Evolutionary conservation across 1,140 invertebrate genomes (phyloP).

Genomic region (Papilio dardanus): DNA sequence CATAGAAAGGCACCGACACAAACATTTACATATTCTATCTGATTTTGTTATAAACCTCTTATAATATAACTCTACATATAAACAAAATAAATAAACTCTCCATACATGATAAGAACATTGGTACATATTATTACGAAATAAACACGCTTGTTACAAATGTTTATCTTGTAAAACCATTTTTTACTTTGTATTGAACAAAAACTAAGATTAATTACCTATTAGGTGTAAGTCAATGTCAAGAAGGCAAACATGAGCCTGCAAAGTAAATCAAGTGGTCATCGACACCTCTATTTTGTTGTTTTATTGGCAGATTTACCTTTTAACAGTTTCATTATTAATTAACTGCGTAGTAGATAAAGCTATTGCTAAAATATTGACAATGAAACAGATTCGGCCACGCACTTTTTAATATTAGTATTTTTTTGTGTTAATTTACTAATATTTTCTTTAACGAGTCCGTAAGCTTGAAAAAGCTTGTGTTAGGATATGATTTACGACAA

Average conservation of each 20-base stretch:
- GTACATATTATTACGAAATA: too few relatives aligned
- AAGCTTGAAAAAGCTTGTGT: too few relatives aligned
- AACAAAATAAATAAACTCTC: too few relatives aligned
- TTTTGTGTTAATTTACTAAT: too few relatives aligned
- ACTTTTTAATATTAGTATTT: too few relatives aligned
- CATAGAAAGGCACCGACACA: too few relatives aligned
- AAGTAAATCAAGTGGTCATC: neutral
- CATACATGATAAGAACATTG: too few relatives aligned
- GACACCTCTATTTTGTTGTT: neutral
- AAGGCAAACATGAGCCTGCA: neutral
- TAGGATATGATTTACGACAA: too few relatives aligned
- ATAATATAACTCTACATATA: too few relatives aligned
- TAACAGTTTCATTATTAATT: neutral
- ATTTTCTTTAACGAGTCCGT: too few relatives aligned
- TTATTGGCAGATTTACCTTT: neutral
- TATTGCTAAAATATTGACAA: neutral
- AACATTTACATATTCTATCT: too few relatives aligned
- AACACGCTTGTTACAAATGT: neutral
- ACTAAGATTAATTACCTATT: constrained; percentile 31
- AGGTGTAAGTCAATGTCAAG: neutral
- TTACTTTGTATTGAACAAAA: neutral
- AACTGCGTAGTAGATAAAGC: neutral
- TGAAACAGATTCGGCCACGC: neutral
- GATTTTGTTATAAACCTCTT: too few relatives aligned
- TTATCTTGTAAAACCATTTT: neutral